Evolutionary conservation across 30 jellyfish, hydroid and myxozoan species (phyloP), one percentile per base, ranked within the genome.

Genomic region (Aurelia coerulea): DNA sequence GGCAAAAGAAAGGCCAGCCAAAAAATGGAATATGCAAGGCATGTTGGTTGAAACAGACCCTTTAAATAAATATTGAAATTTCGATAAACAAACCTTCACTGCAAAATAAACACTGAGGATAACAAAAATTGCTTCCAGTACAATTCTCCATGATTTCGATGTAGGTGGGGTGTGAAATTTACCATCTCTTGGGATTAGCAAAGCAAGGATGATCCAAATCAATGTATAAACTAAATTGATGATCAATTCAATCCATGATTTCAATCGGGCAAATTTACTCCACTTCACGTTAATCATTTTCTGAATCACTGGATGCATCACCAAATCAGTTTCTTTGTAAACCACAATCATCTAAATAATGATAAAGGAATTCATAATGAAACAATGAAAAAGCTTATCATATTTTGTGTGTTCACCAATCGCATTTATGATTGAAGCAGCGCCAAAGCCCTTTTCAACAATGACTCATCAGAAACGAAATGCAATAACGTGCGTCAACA

Each of bases 301-400:
- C 68, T 81, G 96, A 50, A 94, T 83, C 50, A 89, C 96, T 12
- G 97, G 99, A 70, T 88, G 97, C 95, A 88, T 87, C 80, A 93
- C 91, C 54, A 93, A 66, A 32, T 82, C 92, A 2, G 84, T 69
- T 39, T 93, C 97, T 49, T 78, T 80, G 85, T 83, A 87, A 34
- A 93, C 80, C 14, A 90, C 91, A 42, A 91, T 91, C 78, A 91
- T 85, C 98, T 91, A 76, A 37, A 67, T 41, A 78, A 11, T 12
- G 65, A 6, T 31, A 5, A 23, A 19, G 3, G 13, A 15, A 35
- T 19, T 34, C 18, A 4, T 17, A 17, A 8, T 2, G 9, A 39
- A 39, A 3, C 9, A 39, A 9, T 39, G 51, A 1, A 39, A 23
- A 23, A 1, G 7, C 70, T 60, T 9, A 23, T 5, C 70, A 9